phyloP scores from a whole-genome alignment of 2,888 invertebrate genomes.

The Stegana nigrithorax region DNA sequence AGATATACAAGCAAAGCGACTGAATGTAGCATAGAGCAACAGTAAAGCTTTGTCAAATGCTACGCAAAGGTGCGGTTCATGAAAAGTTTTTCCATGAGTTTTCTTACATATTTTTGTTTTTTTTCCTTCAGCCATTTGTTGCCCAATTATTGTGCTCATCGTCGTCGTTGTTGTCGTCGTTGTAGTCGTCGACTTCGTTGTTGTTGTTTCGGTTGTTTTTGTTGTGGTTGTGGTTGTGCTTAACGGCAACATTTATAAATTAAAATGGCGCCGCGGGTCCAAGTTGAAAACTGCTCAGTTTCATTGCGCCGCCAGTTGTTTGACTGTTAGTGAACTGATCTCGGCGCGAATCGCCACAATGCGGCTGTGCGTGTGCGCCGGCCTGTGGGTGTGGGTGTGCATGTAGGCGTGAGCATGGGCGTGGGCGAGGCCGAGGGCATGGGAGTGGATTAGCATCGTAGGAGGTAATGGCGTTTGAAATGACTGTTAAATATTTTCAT shows the following conservation, averaged over 20 bases:
- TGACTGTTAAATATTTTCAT: conserved; percentile 1
- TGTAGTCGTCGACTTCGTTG: too few species aligned
- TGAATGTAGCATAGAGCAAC: neutral
- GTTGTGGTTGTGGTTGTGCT: too few species aligned
- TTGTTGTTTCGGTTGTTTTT: too few species aligned
- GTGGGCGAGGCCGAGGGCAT: too few species aligned
- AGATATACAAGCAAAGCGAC: too few species aligned
- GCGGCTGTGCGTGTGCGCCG: too few species aligned
- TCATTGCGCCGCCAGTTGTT: too few species aligned
- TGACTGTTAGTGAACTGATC: too few species aligned
- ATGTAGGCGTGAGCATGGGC: too few species aligned
- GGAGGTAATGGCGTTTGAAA: conserved; percentile 1
- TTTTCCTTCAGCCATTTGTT: neutral
- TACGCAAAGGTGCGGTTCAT: too few species aligned
- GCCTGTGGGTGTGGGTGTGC: too few species aligned
- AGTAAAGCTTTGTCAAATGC: neutral
- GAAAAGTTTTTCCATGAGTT: neutral
- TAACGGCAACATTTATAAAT: conserved; percentile 3
- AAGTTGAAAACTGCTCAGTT: conserved; percentile 3
- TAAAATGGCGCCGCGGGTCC: conserved; percentile 7
- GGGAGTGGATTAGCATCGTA: neutral
- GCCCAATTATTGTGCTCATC: neutral
- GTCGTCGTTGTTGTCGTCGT: conserved; percentile 3
- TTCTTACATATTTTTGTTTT: neutral
- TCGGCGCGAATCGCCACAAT: too few species aligned